Percentiles rank a stretch among this genome's conserved stretches.
These are phyloP conservation scores for Synanthedon myopaeformis DNA, from an alignment of 2,888 invertebrate species.

Conservation along the genomic window DNA sequence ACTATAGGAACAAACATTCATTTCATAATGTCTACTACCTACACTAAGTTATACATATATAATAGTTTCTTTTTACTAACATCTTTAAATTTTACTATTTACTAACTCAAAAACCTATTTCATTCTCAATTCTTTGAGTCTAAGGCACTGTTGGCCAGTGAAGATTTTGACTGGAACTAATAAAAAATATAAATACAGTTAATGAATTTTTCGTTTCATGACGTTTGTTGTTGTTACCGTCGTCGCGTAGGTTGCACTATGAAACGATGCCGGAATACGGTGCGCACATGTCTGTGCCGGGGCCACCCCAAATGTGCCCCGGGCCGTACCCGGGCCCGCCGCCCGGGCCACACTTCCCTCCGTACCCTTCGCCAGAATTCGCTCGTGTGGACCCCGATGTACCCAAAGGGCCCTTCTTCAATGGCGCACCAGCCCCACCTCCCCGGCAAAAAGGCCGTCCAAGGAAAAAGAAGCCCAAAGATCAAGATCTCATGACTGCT, in stretches of 20 bases:
- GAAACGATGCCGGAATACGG: conserved; percentile 70
- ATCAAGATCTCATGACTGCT: conserved; percentile 86
- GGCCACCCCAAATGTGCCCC: conserved; percentile 69
- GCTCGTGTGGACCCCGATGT: conserved; percentile 59
- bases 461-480: conserved; percentile 92
- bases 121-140: background rate
- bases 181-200: background rate
- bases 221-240: background rate
- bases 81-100: no score
- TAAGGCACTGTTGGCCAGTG: background rate
- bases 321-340: conserved; percentile 65
- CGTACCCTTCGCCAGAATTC: conserved; percentile 72
- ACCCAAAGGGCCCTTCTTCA: conserved; percentile 70
- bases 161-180: background rate
- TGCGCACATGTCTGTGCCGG: conserved; percentile 67
- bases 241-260: conserved; percentile 50
- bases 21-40: no score
- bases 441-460: conserved; percentile 94
- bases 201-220: background rate
- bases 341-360: conserved; percentile 59
- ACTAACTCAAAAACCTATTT: no score
- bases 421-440: conserved; percentile 67
- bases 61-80: no score
- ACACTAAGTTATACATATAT: no score
- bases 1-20: no score